Base-by-base conservation (phyloP, 2,113 vertebrate genomes). In the Oryzias woworae region DNA sequence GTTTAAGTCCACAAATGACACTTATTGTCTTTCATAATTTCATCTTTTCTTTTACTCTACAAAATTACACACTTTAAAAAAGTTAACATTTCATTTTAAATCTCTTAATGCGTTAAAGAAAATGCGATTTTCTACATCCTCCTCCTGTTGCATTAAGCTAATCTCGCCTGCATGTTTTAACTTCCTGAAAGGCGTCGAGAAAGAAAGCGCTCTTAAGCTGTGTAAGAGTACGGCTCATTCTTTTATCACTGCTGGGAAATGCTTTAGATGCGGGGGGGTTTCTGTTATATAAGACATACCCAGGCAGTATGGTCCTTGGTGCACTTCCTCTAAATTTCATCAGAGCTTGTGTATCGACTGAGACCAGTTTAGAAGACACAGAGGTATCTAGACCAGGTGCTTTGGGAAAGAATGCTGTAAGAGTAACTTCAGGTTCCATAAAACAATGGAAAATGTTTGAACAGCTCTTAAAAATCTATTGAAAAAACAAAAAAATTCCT, bases 171-270 rank as follows among this genome's bases (percentile, higher is more conserved):
- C 1, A 7, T 60, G 47, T 18, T 58, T 68, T 36, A 47, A 53
- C 47, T 41, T 62, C 47, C 13, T 2, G 4, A 43, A 23, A 49
- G 41, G 56, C 62, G 53, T n/a, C 22, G 53, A 45, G 15, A 31
- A 71, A 49, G 62, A 52, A 44, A 63, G 62, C 12, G 16, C 64
- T 70, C 49, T 58, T 36, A 46, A 71, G 53, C 18, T 16, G 66
- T 41, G 31, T 71, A 71, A 79, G 75, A 77, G 74, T 56, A 74
- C 43, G 41, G 77, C 71, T 82, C 77, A 57, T 84, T 77, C 63
- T 80, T 80, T 78, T 52, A 69, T 55, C 52, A 41, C 58, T 75
- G 75, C 66, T 59, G 55, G 77, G 75, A 87, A 87, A 83, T 67
- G 77, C 71, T 68, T 69, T 46, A 58, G 59, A 59, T 66, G 80